Conservation (phyloP, 1,140 invertebrate genomes). For the Teleopsis dalmanni region DNA sequence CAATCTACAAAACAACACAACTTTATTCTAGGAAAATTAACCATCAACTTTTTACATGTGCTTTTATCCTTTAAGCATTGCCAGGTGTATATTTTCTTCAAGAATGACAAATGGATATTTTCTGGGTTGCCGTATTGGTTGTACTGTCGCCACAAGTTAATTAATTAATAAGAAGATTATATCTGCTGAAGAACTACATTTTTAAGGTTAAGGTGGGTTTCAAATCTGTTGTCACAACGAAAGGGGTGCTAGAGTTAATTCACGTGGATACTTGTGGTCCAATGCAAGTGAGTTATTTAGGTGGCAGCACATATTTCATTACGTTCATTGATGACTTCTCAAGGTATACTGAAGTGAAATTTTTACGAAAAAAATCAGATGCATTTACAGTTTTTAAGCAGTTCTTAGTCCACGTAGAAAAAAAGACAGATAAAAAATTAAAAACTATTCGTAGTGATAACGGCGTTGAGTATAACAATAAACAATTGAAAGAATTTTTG, state of each 20-base stretch:
- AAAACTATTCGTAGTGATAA: constrained; percentile 2
- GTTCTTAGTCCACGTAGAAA: background rate
- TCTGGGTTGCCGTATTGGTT: too few species aligned
- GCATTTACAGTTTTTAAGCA: background rate
- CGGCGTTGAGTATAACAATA: constrained; percentile 22
- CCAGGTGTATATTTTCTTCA: too few species aligned
- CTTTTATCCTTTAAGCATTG: too few species aligned
- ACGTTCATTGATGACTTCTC: constrained; percentile 2
- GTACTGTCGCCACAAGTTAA: too few species aligned
- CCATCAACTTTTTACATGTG: too few species aligned
- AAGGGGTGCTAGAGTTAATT: background rate
- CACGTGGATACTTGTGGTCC: background rate
- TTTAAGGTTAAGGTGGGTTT: too few species aligned
- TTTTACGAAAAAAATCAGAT: constrained; percentile 1
- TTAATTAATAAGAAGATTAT: too few species aligned
- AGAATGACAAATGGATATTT: too few species aligned
- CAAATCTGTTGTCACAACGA: too few species aligned
- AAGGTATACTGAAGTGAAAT: background rate
- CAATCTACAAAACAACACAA: too few species aligned
- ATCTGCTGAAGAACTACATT: too few species aligned
- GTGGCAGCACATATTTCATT: background rate
- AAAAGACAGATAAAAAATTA: background rate
- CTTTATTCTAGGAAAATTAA: too few species aligned
- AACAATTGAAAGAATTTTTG: constrained; percentile 17
- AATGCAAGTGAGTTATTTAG: background rate